Evolutionary conservation across 2,797 vertebrate genomes (phyloP), one percentile per base, ranked within the genome.

Genomic region (Enteromius unitaeniatus): DNA sequence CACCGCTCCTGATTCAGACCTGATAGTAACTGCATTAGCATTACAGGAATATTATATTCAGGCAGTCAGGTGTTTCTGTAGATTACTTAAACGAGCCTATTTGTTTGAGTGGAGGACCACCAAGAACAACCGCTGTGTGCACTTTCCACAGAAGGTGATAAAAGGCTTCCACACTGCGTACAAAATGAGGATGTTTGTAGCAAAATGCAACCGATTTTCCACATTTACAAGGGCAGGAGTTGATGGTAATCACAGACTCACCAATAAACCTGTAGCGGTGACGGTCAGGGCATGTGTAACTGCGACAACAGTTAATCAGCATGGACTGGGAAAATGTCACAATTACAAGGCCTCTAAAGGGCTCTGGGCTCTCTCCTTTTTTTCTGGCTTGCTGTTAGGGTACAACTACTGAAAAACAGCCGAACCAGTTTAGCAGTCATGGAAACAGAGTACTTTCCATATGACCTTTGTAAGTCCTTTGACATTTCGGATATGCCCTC

Each of bases 401-500:
- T 51, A 80, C 49, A 69, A 65, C 31, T 51, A 51, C 31, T 1
- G 34, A 62, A 49, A 80, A 77, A 49, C 62, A 23, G 21, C 11
- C 10, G 1, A 28, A 21, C 85, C 94, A 93, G 88, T 89, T 95
- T 94, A 93, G 92, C 92, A 94, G 92, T 93, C 93, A 89, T 87
- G 81, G 86, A 87, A 92, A 92, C 92, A 92, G 91, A 89, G 88
- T 92, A 92, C 88, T 94, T 92, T 94, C 92, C 92, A 93, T 93
- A 90, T 91, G 93, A 94, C 93, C 94, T 95, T 94, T 94, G 92
- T 92, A 93, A 92, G 92, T 89, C 89, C 81, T 85, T 91, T 94
- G 93, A 94, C 93, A 95, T 95, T 94, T 93, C 92, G 91, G 93
- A 93, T 92, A 92, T 92, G 92, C 91, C 93, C 91, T 90, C 79